Evolutionary conservation across 2,888 invertebrate genomes (phyloP), one percentile per base, ranked within the genome.

Genomic region (Megastigmus dorsalis): DNA sequence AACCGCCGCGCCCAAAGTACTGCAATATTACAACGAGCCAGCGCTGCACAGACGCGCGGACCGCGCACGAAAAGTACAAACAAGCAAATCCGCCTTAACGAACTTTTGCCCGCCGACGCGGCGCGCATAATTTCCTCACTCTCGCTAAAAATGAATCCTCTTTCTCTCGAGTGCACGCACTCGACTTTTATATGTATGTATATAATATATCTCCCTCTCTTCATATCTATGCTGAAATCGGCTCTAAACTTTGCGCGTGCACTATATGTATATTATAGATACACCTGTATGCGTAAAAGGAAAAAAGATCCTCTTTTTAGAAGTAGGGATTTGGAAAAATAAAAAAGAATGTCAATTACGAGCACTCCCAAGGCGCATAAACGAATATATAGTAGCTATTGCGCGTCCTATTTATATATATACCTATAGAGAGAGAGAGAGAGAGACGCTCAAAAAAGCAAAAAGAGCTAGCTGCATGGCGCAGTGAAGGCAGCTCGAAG

Each of bases 321-420:
- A n/a, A 2, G 36, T 23, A 54, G 43, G 65, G 23, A 9, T 15
- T 1, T n/a, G 30, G 15, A 23, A 33, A 26, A 48, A 33, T 28
- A 41, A 36, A 45, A 60, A 66, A 71, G 59, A 65, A 36, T 65
- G 50, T 72, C 65, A 72, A 72, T 59, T 63, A 65, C 63, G 48
- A 52, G 30, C 62, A 26, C 54, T 45, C 60, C 23, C 62, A 9
- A 18, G 50, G 28, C 68, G 45, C 52, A 48, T 63, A 36, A 63
- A 57, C 54, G 41, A 1, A 18, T 33, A n/a, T n/a, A n/a, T n/a
- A n/a, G n/a, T n/a, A n/a, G n/a, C n/a, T n/a, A n/a, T n/a, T n/a
- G n/a, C n/a, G n/a, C n/a, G n/a, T n/a, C n/a, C n/a, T n/a, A 33
- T 10, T 38, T 48, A 45, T 33, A 55, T 38, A 41, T 23, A 4